Evolutionary conservation across 2,113 vertebrate species (phyloP).

Genomic region (Periophthalmodon schlosseri): DNA sequence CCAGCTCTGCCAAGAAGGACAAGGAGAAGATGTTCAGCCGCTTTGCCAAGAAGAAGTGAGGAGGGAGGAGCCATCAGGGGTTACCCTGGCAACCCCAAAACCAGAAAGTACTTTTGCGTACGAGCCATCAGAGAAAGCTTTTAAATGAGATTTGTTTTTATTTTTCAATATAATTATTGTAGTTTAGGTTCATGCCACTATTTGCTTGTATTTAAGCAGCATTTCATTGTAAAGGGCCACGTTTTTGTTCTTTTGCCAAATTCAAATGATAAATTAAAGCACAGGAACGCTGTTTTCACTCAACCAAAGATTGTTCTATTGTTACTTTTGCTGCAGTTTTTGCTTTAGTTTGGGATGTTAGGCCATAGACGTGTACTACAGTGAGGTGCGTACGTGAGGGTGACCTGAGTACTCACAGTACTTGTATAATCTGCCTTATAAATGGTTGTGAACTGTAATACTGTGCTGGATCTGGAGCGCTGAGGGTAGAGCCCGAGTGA

Average conservation of each 20-base stretch:
- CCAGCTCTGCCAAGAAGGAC: conserved; percentile 91
- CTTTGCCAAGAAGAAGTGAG: conserved; percentile 93
- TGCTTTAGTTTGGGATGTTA: conserved; percentile 61
- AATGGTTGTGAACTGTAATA: conserved; percentile 82
- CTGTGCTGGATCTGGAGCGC: conserved; percentile 71
- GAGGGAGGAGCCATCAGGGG: conserved; percentile 6
- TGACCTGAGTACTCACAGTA: conserved; percentile 37
- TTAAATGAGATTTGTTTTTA: conserved; percentile 66
- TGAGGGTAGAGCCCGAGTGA: conserved; percentile 39
- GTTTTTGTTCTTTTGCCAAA: conserved; percentile 52
- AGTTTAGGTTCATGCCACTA: conserved; percentile 59
- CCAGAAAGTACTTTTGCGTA: conserved; percentile 56
- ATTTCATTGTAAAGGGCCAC: conserved; percentile 55
- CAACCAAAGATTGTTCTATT: conserved; percentile 75
- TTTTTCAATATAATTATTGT: conserved; percentile 63
- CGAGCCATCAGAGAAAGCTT: conserved; percentile 53
- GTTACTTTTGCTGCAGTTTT: conserved; percentile 35
- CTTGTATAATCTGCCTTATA: conserved; percentile 69
- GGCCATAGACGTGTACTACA: conserved; percentile 49
- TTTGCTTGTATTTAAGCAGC: conserved; percentile 73
- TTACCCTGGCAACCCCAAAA: conserved; percentile 49
- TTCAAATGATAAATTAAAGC: conserved; percentile 72
- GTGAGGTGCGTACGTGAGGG: conserved; percentile 35
- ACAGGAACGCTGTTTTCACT: conserved; percentile 75
- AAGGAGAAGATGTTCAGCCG: conserved; percentile 91